Evolutionary conservation across 1,140 invertebrate species (phyloP).

Genomic region (Drosophila navojoa): DNA sequence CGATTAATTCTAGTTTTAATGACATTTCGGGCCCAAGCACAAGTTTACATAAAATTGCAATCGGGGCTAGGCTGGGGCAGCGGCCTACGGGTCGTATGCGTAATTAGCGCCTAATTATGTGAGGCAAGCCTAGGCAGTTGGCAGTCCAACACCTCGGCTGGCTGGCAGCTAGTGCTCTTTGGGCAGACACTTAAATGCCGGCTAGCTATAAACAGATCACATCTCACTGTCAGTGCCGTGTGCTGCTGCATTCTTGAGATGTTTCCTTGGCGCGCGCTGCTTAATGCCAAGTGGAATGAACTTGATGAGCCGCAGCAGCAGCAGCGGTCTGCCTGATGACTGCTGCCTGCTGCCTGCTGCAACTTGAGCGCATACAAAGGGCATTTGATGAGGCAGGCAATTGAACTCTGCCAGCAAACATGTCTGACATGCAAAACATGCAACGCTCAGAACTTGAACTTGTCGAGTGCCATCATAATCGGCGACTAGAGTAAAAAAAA

Average conservation of each 20-base stretch:
- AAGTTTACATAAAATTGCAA: conserved; percentile 10
- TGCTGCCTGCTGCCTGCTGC: conserved; percentile 1
- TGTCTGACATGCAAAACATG: conserved; percentile 73
- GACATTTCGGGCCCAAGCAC: neutral
- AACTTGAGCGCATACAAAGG: conserved; percentile 36
- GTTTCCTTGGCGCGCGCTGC: conserved; percentile 50
- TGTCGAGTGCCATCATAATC: conserved; percentile 42
- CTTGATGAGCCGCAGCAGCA: conserved; percentile 59
- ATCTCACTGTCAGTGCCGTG: conserved; percentile 73
- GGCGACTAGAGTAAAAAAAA: conserved; percentile 24
- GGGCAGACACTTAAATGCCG: conserved; percentile 64
- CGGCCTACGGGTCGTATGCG: conserved; percentile 25
- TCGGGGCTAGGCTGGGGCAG: neutral
- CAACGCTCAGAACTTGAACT: conserved; percentile 57
- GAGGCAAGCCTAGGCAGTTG: conserved; percentile 2
- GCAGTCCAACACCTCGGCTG: conserved; percentile 2
- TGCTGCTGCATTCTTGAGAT: conserved; percentile 68
- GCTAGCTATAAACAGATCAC: conserved; percentile 70
- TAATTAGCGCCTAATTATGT: conserved; percentile 24
- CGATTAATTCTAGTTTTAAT: conserved; percentile 11
- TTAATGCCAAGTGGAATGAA: conserved; percentile 82
- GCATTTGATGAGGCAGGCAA: conserved; percentile 35
- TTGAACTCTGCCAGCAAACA: conserved; percentile 50
- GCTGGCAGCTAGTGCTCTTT: conserved; percentile 23
- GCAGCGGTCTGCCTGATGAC: no score